Evolutionary conservation across 92 coral and sea anemone genomes (phyloP).

Genomic region (Siderastrea radians): DNA sequence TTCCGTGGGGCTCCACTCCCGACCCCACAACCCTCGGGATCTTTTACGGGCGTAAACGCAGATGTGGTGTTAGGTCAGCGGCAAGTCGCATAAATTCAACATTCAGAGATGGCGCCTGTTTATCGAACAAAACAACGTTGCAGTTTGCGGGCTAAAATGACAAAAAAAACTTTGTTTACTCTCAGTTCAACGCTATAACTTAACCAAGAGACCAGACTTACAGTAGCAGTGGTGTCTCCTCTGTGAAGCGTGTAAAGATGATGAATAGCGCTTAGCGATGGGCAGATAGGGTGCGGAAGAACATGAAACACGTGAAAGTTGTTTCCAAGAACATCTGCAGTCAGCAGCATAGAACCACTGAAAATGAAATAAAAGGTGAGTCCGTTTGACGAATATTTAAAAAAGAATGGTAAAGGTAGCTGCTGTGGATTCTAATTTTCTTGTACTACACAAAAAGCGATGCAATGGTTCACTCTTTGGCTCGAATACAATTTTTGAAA

Average conservation of each 20-base stretch:
- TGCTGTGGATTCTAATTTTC: too few species aligned
- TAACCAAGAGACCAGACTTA: constrained; percentile 45
- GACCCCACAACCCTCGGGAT: too few species aligned
- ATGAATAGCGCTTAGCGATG: constrained; percentile 95
- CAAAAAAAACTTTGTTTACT: background rate
- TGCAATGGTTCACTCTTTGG: too few species aligned
- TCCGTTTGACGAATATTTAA: background rate
- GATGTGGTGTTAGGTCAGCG: background rate
- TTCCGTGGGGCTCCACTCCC: too few species aligned
- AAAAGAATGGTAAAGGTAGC: background rate
- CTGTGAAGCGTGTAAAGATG: constrained; percentile 96
- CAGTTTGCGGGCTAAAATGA: background rate
- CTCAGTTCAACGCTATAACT: background rate
- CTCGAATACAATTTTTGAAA: too few species aligned
- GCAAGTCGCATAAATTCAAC: constrained; percentile 2
- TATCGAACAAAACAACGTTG: background rate
- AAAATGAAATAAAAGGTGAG: background rate
- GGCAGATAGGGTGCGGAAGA: constrained; percentile 96
- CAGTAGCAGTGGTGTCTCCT: constrained; percentile 98
- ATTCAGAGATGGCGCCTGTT: background rate
- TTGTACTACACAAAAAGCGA: too few species aligned
- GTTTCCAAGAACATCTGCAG: constrained; percentile 94
- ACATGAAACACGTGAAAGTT: constrained; percentile 94
- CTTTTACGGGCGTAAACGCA: background rate
- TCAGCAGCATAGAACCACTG: constrained; percentile 92